Evolutionary conservation across 2,888 invertebrate species (phyloP), one percentile per base, ranked within the genome.

Genomic region (Thelaira solivaga): DNA sequence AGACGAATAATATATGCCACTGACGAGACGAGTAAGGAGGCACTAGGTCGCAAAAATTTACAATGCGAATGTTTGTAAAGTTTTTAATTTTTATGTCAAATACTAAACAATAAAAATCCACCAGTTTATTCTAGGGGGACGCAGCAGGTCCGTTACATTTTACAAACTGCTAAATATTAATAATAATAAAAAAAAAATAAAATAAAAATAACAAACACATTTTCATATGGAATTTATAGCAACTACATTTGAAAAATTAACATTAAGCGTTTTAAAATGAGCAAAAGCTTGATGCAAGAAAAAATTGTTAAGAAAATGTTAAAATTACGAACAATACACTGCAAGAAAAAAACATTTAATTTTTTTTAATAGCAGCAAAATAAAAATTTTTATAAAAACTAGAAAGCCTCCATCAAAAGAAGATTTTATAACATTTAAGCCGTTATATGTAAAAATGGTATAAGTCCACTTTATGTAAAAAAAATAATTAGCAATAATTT

Each of bases 321-420:
- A 43, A 74, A 79, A 67, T 45, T 76, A 76, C 68, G 76, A 78
- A 74, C 76, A 39, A 20, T 16, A 64, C 53, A 62, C 62, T 43
- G 51, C 57, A 26, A 55, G 34, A 41, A 62, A 53, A 45, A 55
- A 43, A 7, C 24, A 24, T 7, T 18, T 22, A 67, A 45, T 4
- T 1, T n/a, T n/a, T n/a, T n/a, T n/a, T n/a, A n/a, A 45, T 6
- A 55, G 22, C 20, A 69, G 26, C 20, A 22, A 43, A 45, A 7
- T 29, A 34, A 36, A 31, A 34, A 53, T 41, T 65, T 67, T 5
- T n/a, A 18, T 22, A n/a, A 5, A 34, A 31, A 31, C 31, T 18
- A 16, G 8, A 65, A 39, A 29, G 39, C 4, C 26, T 24, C 16
- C 6, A 8, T 2, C 24, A 24, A 36, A 51, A 65, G 26, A 55